These are phyloP conservation scores for Aleiodes alternator DNA, from an alignment of 2,888 invertebrate genomes.

Conservation along the genomic window DNA sequence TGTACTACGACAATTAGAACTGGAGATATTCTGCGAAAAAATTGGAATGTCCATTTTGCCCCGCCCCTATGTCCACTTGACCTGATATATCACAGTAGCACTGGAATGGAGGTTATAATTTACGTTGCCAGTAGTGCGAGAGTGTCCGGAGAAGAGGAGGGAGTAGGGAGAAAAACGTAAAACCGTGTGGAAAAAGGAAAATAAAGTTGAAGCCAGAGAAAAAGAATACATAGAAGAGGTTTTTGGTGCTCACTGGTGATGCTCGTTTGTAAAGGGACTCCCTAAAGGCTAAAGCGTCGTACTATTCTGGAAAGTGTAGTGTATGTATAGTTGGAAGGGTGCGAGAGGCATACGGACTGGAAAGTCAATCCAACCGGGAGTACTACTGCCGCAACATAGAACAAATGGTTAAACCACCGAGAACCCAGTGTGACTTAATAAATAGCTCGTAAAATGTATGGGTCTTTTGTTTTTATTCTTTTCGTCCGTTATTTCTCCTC, in stretches of 20 bases:
- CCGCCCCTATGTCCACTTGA: no score
- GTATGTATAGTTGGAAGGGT: not conserved
- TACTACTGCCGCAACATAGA: conserved; percentile 26
- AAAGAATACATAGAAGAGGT: conserved; percentile 30
- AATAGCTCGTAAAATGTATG: conserved; percentile 16
- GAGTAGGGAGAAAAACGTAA: no score
- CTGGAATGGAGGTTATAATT: conserved; percentile 11
- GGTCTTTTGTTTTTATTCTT: not conserved
- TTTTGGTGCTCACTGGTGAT: conserved; percentile 24
- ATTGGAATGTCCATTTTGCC: no score
- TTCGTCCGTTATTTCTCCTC: not conserved
- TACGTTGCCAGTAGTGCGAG: not conserved
- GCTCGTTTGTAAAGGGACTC: conserved; percentile 32
- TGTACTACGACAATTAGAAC: no score
- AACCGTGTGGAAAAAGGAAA: no score
- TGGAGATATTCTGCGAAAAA: no score
- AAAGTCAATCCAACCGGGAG: conserved; percentile 37
- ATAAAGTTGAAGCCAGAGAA: not conserved
- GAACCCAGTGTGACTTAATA: conserved; percentile 30
- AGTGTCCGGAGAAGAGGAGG: no score
- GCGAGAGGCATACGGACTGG: conserved; percentile 22
- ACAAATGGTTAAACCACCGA: conserved; percentile 35
- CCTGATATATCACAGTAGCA: no score
- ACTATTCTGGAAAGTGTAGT: conserved; percentile 25
- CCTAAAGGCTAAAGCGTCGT: conserved; percentile 29